These are phyloP conservation scores for Amphiura filiformis DNA, from an alignment of 35 echinoderm and acorn worm species.

Conservation along the genomic window DNA sequence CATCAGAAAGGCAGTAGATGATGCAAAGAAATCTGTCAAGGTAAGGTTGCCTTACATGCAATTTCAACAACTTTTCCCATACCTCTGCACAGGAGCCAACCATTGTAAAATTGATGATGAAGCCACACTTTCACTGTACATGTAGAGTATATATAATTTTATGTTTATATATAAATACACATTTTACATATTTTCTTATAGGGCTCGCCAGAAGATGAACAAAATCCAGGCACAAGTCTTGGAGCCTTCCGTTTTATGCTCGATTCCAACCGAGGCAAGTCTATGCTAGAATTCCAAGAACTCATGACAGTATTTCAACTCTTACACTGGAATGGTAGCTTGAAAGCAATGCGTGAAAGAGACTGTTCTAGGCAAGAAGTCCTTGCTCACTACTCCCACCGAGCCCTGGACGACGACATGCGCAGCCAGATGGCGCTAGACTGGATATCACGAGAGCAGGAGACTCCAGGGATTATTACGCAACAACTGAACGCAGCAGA, in stretches of 20 bases:
- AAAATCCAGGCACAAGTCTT: constrained; percentile 88
- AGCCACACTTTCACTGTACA: no score
- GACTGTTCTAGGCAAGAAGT: constrained; percentile 87
- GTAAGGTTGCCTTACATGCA: constrained; percentile 44
- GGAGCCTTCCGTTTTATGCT: constrained; percentile 98
- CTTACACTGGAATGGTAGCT: constrained; percentile 96
- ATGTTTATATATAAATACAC: no score
- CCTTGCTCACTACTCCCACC: constrained; percentile 84
- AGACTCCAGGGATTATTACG: constrained; percentile 70
- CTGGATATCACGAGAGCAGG: constrained; percentile 98
- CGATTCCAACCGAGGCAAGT: constrained; percentile 77
- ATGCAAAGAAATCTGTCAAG: constrained; percentile 90
- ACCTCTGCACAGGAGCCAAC: no score
- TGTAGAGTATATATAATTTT: no score
- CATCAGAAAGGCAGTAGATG: constrained; percentile 63
- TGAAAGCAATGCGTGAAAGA: constrained; percentile 95
- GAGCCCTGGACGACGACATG: constrained; percentile 95
- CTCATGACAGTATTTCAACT: constrained; percentile 98
- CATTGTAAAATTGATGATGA: no score
- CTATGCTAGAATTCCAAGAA: constrained; percentile 99
- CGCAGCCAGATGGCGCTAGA: constrained; percentile 98
- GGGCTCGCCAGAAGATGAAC: constrained; percentile 80
- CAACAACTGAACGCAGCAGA: constrained; percentile 73
- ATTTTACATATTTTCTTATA: background rate
- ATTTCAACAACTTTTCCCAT: no score